Evolutionary conservation across 2,113 vertebrate genomes (phyloP).

Genomic region (Noctilio leporinus): DNA sequence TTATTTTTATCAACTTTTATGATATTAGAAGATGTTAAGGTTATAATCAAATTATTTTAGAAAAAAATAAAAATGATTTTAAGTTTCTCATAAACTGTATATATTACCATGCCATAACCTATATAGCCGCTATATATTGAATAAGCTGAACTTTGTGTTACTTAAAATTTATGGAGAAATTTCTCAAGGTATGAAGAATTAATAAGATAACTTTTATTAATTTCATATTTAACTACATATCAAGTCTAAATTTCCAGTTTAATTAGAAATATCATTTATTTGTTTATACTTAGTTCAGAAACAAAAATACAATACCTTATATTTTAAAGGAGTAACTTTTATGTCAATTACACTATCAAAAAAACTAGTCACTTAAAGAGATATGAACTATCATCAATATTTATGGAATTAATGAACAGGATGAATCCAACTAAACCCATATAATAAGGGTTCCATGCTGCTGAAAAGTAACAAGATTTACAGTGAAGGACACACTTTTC

Average conservation of each 20-base stretch:
- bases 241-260: neutral
- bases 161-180: slow-evolving; percentile 11
- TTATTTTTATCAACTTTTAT: neutral
- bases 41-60: neutral
- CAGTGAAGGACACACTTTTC: neutral
- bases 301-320: neutral
- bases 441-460: neutral
- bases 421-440: slow-evolving; percentile 34
- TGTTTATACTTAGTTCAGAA: neutral
- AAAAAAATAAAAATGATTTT: neutral
- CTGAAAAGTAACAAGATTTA: slow-evolving; percentile 3
- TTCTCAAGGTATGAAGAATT: neutral
- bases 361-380: neutral
- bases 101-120: neutral
- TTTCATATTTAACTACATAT: neutral
- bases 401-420: slow-evolving; percentile 30
- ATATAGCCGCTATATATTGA: neutral
- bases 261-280: slow-evolving; percentile 29
- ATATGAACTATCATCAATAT: slow-evolving; percentile 1
- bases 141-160: neutral
- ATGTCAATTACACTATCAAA: neutral
- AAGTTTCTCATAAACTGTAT: neutral
- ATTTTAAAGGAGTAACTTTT: slow-evolving; percentile 31
- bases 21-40: neutral
- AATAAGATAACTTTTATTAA: neutral